A percentile compares a stretch with the other conserved stretches of the same genome.
These are phyloP conservation scores for Megalurothrips usitatus DNA, from an alignment of 2,888 invertebrate genomes.

Conservation along the genomic window DNA sequence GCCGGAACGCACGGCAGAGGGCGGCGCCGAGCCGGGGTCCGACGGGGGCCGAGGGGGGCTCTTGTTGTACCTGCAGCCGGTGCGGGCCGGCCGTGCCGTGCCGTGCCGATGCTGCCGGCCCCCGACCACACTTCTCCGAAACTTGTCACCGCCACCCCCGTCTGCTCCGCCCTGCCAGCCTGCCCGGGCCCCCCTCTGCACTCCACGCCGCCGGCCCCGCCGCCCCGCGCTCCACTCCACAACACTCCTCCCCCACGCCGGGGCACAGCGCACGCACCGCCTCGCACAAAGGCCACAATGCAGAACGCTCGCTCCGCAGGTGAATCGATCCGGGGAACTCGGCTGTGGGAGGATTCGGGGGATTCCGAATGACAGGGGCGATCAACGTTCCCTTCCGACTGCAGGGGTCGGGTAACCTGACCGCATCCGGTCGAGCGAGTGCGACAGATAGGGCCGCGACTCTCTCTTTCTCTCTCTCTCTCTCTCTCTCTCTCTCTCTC, in stretches of 20 bases:
- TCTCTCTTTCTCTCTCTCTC: neutral
- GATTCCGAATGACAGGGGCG: neutral
- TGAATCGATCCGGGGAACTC: neutral
- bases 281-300: neutral
- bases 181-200: neutral
- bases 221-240: no score
- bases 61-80: conserved; percentile 7
- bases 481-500: no score
- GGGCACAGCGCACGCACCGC: neutral
- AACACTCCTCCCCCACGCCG: neutral
- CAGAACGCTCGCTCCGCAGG: neutral
- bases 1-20: neutral
- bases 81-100: neutral
- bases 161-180: neutral
- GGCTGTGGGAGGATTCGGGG: neutral
- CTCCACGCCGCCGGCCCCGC: no score
- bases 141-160: conserved; percentile 6
- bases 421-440: neutral
- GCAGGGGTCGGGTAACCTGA: neutral
- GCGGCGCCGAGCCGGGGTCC: neutral
- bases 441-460: neutral
- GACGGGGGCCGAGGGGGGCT: neutral
- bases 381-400: neutral
- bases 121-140: conserved; percentile 11
- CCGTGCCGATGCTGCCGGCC: neutral